A percentile compares a stretch with the other conserved stretches of the same genome.
Evolutionary conservation across 1,140 invertebrate species (phyloP).

Genomic region (Philaenus spumarius): DNA sequence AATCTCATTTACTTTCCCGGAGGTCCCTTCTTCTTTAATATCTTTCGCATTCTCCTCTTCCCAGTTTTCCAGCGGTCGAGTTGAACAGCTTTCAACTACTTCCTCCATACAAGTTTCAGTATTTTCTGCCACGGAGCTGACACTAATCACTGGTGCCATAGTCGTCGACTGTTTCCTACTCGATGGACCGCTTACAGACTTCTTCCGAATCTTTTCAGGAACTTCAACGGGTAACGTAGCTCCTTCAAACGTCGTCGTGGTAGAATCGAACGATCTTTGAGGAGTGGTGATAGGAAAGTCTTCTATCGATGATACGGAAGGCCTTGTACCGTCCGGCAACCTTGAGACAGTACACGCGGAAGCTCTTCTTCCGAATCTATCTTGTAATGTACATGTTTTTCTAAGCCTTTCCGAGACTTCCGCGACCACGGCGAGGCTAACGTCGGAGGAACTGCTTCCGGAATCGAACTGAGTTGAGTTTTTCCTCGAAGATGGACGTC

Average conservation of each 20-base stretch:
- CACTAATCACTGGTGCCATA: slow-evolving; percentile 59
- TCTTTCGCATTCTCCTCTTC: slow-evolving; percentile 27
- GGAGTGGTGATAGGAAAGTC: slow-evolving; percentile 29
- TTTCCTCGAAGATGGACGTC: slow-evolving; percentile 41
- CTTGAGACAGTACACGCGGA: background rate
- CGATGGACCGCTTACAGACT: slow-evolving; percentile 15
- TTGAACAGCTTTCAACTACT: slow-evolving; percentile 30
- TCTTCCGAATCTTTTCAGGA: slow-evolving; percentile 22
- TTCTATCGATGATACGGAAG: slow-evolving; percentile 25
- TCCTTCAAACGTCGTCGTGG: slow-evolving; percentile 34
- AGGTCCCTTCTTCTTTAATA: slow-evolving; percentile 27
- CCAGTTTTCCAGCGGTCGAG: slow-evolving; percentile 31
- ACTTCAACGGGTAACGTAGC: slow-evolving; percentile 26
- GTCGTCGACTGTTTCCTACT: slow-evolving; percentile 28
- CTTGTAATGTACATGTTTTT: slow-evolving; percentile 33
- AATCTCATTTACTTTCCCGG: slow-evolving; percentile 61
- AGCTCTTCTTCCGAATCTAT: slow-evolving; percentile 9
- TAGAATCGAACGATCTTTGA: slow-evolving; percentile 41
- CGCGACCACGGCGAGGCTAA: slow-evolving; percentile 52
- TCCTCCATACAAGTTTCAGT: slow-evolving; percentile 31
- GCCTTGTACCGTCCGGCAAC: slow-evolving; percentile 5
- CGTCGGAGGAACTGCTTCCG: slow-evolving; percentile 62
- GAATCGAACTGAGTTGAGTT: slow-evolving; percentile 50
- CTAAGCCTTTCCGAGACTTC: slow-evolving; percentile 34
- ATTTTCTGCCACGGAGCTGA: slow-evolving; percentile 60